Evolutionary conservation across 2,797 vertebrate genomes (phyloP).

Genomic region (Scolopax bukidnonensis): DNA sequence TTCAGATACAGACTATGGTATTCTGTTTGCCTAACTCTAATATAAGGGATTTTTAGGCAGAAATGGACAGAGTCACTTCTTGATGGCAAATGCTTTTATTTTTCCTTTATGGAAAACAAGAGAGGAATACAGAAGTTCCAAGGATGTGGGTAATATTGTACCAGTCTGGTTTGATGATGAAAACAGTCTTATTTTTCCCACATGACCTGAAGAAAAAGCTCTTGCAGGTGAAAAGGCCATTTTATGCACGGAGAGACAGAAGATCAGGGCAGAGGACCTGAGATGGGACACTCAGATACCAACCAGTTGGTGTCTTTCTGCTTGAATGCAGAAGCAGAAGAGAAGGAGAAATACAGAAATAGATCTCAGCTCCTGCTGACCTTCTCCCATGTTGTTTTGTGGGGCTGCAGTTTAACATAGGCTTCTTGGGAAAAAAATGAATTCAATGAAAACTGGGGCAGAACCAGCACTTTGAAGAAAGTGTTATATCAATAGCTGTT

Average conservation of each 20-base stretch:
- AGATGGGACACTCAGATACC: background rate
- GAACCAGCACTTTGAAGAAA: background rate
- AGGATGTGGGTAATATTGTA: background rate
- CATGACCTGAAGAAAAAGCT: background rate
- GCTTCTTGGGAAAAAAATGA: background rate
- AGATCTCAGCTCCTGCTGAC: background rate
- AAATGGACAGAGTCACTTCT: background rate
- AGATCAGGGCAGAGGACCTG: background rate
- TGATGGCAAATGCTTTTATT: background rate
- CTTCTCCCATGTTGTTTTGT: background rate
- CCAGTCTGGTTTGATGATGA: background rate
- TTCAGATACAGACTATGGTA: background rate
- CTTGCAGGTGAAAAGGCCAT: background rate
- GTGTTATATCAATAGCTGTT: background rate
- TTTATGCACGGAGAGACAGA: background rate
- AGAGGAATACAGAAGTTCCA: background rate
- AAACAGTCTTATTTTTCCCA: background rate
- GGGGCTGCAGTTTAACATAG: background rate
- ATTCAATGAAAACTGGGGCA: background rate
- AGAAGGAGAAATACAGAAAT: background rate
- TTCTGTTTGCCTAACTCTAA: background rate
- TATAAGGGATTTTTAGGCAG: background rate
- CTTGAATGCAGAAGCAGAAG: background rate
- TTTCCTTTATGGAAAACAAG: background rate
- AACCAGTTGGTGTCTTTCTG: background rate